A percentile compares a stretch with the other conserved stretches of the same genome.
Conservation (phyloP, 2,797 vertebrate genomes). For the Enteromius unitaeniatus region DNA sequence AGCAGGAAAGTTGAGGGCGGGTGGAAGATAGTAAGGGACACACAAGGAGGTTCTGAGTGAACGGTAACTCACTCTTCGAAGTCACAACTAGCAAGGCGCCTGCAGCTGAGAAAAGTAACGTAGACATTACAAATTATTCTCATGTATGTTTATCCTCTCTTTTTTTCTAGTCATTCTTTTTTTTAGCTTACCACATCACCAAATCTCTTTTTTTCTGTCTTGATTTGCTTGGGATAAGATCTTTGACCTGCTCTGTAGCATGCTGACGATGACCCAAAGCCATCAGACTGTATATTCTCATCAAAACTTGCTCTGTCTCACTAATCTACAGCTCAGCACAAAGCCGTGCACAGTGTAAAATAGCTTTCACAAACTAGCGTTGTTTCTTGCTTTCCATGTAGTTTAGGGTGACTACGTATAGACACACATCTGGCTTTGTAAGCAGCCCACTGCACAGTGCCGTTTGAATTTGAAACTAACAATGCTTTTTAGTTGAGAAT, state of each 20-base stretch:
- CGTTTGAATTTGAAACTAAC: not conserved
- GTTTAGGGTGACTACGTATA: not conserved
- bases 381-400: conserved; percentile 20
- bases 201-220: conserved; percentile 55
- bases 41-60: conserved; percentile 54
- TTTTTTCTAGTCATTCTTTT: conserved; percentile 68
- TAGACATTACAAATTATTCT: conserved; percentile 75
- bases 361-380: conserved; percentile 9
- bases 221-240: conserved; percentile 50
- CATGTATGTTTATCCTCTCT: conserved; percentile 56
- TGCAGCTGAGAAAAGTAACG: conserved; percentile 78
- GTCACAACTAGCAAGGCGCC: conserved; percentile 79
- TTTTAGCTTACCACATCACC: conserved; percentile 62
- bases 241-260: conserved; percentile 41
- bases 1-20: conserved; percentile 52
- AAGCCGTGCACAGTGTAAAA: conserved; percentile 8
- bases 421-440: conserved; percentile 25
- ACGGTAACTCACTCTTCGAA: conserved; percentile 69
- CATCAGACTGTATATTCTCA: conserved; percentile 44
- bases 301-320: conserved; percentile 53
- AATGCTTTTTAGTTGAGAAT: conserved; percentile 9
- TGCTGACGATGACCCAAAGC: conserved; percentile 48
- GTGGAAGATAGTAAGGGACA: conserved; percentile 48
- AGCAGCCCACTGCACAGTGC: not conserved
- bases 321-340: conserved; percentile 69